Conservation (phyloP, 35 echinoderm and acorn worm species). For the Holothuria glaberrima region DNA sequence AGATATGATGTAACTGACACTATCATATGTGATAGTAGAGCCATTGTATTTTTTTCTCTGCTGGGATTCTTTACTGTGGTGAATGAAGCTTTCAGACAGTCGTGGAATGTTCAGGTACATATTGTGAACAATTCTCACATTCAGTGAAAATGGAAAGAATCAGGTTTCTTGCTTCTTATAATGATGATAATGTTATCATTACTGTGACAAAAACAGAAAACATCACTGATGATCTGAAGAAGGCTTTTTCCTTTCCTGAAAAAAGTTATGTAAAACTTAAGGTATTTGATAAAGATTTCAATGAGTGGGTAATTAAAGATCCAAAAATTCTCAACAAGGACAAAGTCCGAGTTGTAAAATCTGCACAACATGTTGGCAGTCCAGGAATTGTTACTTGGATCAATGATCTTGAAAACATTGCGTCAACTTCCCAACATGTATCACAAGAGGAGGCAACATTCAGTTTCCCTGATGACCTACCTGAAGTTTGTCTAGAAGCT, state of each 20-base stretch:
- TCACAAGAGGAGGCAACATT: too few species aligned
- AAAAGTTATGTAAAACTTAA: not conserved
- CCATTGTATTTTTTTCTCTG: too few species aligned
- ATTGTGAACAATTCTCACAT: constrained; percentile 13
- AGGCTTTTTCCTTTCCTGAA: not conserved
- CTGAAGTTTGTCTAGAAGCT: too few species aligned
- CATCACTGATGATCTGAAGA: not conserved
- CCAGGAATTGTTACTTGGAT: too few species aligned
- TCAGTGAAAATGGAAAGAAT: not conserved
- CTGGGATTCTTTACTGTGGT: too few species aligned
- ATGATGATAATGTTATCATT: not conserved
- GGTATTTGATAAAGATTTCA: not conserved
- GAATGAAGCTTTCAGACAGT: constrained; percentile 23
- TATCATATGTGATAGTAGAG: too few species aligned
- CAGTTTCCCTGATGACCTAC: too few species aligned
- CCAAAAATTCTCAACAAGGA: constrained; percentile 10
- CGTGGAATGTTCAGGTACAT: constrained; percentile 22
- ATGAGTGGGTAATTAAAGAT: constrained; percentile 11
- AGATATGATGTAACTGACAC: too few species aligned
- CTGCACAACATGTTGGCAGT: too few species aligned
- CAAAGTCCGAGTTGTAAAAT: constrained; percentile 13
- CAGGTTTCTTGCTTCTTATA: constrained; percentile 19
- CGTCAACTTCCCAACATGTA: too few species aligned
- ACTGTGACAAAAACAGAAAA: not conserved
- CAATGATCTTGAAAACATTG: too few species aligned